Percentiles rank a stretch among this genome's conserved stretches.
Evolutionary conservation across 2,113 vertebrate genomes (phyloP).

Genomic region (Corythoichthys intestinalis): DNA sequence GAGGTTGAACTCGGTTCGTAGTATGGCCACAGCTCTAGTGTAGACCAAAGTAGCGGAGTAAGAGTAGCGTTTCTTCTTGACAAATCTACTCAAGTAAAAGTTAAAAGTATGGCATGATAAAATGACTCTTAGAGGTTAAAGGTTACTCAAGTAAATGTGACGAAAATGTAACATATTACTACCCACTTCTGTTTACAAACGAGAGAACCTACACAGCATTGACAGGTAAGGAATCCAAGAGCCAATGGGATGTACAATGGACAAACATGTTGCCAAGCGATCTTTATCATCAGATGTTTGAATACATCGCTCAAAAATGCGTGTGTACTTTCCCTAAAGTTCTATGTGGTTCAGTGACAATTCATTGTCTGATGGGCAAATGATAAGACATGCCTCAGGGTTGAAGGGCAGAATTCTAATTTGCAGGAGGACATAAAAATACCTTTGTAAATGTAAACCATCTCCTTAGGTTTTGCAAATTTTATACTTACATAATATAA

Average conservation of each 20-base stretch:
- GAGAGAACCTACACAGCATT: constrained; percentile 6
- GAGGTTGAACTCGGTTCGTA: too few species aligned
- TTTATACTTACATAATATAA: too few species aligned
- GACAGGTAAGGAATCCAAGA: background rate
- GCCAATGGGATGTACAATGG: background rate
- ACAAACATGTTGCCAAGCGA: constrained; percentile 4
- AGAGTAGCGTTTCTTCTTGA: too few species aligned
- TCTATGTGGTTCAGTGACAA: background rate
- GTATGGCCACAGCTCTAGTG: too few species aligned
- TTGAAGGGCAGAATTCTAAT: background rate
- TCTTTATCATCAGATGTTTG: background rate
- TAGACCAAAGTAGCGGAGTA: too few species aligned
- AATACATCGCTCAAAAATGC: background rate
- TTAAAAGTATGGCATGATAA: background rate
- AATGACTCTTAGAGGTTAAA: background rate
- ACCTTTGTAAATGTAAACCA: too few species aligned
- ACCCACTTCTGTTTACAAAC: constrained; percentile 22
- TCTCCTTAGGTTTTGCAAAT: too few species aligned
- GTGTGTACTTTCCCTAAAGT: background rate
- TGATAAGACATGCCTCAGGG: background rate
- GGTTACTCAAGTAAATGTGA: too few species aligned
- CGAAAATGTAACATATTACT: too few species aligned
- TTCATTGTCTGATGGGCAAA: background rate
- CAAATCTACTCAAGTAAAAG: too few species aligned
- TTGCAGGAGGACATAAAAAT: background rate